Conservation (phyloP, 2,797 vertebrate genomes). For the Adrianichthys oophorus region DNA sequence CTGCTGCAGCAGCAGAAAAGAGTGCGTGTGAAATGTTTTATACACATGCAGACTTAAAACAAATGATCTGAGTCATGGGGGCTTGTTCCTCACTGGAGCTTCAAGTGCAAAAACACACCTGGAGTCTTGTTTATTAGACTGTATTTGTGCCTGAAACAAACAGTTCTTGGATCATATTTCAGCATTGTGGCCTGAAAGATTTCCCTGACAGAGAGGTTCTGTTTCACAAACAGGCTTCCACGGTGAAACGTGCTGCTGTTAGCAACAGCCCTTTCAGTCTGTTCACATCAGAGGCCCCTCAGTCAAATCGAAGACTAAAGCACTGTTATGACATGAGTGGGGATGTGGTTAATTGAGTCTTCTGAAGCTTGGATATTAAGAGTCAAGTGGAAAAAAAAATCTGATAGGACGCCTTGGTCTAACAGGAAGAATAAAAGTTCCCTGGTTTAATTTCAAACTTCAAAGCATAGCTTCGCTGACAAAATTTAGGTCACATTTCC, state of each 20-base stretch:
- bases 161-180: conserved; percentile 32
- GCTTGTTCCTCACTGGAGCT: background rate
- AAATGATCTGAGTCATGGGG: too few relatives aligned
- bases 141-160: conserved; percentile 32
- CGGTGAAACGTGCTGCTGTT: conserved; percentile 10
- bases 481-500: conserved; percentile 80
- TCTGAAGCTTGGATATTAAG: conserved; percentile 62
- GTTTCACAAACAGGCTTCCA: conserved; percentile 20
- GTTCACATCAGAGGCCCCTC: conserved; percentile 10
- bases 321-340: conserved; percentile 25
- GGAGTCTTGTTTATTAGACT: conserved; percentile 16
- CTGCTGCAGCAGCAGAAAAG: too few relatives aligned
- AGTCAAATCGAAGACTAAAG: conserved; percentile 26
- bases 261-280: conserved; percentile 15
- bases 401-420: conserved; percentile 28
- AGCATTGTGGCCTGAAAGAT: conserved; percentile 24
- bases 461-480: conserved; percentile 78
- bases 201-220: conserved; percentile 19
- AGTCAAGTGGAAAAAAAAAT: conserved; percentile 50
- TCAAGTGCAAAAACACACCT: background rate
- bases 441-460: conserved; percentile 78
- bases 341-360: conserved; percentile 44
- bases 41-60: too few relatives aligned
- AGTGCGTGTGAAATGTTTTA: too few relatives aligned
- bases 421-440: conserved; percentile 63